phyloP scores from a whole-genome alignment of 2,113 vertebrate genomes.

The Pogonocichla stellata region DNA sequence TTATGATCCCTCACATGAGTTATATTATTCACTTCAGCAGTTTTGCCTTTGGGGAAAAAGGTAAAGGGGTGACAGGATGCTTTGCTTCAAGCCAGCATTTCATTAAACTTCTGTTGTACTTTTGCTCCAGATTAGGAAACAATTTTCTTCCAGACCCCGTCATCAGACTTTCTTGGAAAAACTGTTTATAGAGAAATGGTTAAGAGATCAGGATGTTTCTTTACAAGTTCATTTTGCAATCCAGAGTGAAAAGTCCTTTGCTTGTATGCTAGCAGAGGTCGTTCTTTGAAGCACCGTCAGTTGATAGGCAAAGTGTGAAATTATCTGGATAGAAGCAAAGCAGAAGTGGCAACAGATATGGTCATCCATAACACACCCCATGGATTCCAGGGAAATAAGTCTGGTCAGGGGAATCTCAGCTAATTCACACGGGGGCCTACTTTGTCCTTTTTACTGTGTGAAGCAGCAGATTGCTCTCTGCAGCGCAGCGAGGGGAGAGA shows the following conservation, averaged over 20 bases:
- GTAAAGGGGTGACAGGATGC: not conserved
- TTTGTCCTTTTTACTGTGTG: not conserved
- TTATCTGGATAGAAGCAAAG: not conserved
- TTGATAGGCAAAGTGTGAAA: not conserved
- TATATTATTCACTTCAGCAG: not conserved
- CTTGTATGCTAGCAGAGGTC: not conserved
- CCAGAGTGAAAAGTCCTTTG: not conserved
- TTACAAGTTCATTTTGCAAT: not conserved
- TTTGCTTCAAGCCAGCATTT: not conserved
- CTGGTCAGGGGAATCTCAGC: not conserved
- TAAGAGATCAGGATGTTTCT: not conserved
- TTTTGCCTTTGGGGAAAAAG: not conserved
- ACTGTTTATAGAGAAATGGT: not conserved
- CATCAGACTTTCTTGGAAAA: not conserved
- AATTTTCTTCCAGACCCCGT: not conserved
- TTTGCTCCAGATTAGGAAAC: slow-evolving; percentile 16
- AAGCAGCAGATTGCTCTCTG: not conserved
- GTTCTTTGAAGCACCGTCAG: not conserved
- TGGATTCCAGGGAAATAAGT: not conserved
- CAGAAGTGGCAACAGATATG: not conserved
- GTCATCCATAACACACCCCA: not conserved
- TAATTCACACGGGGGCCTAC: not conserved
- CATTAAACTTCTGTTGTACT: not conserved
- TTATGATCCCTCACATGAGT: not conserved
- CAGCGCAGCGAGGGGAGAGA: not conserved